These are phyloP conservation scores for Neoseiulus cucumeris DNA, from an alignment of 1,140 invertebrate genomes.

Conservation along the genomic window DNA sequence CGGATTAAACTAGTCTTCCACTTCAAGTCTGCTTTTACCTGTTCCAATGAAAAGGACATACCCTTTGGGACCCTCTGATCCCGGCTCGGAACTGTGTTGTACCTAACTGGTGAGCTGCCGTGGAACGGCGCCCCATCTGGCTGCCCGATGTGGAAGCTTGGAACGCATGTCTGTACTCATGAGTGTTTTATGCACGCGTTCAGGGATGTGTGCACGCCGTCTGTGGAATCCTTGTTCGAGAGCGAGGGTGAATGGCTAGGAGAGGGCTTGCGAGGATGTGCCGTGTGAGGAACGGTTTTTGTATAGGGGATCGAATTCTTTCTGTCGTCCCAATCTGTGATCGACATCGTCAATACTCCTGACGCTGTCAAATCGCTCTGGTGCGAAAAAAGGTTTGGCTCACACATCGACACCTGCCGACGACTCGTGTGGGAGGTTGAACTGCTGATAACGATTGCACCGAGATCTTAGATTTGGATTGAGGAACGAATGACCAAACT, in stretches of 20 bases:
- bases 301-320: not conserved
- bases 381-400: too few species aligned
- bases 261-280: not conserved
- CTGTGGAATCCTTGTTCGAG: not conserved
- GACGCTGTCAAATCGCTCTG: too few species aligned
- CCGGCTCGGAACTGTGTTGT: not conserved
- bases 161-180: not conserved
- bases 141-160: not conserved
- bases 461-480: too few species aligned
- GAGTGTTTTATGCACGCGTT: not conserved
- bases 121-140: constrained; percentile 2
- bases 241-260: not conserved
- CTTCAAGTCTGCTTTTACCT: not conserved
- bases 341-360: too few species aligned
- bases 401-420: too few species aligned
- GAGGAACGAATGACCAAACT: not conserved
- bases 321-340: too few species aligned
- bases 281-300: not conserved
- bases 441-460: too few species aligned
- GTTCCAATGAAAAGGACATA: not conserved
- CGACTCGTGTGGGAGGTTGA: too few species aligned
- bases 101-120: constrained; percentile 10
- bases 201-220: not conserved
- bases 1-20: not conserved
- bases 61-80: not conserved